Evolutionary conservation across 1,140 invertebrate species (phyloP), one percentile per base, ranked within the genome.

Genomic region (Bombus confusus): DNA sequence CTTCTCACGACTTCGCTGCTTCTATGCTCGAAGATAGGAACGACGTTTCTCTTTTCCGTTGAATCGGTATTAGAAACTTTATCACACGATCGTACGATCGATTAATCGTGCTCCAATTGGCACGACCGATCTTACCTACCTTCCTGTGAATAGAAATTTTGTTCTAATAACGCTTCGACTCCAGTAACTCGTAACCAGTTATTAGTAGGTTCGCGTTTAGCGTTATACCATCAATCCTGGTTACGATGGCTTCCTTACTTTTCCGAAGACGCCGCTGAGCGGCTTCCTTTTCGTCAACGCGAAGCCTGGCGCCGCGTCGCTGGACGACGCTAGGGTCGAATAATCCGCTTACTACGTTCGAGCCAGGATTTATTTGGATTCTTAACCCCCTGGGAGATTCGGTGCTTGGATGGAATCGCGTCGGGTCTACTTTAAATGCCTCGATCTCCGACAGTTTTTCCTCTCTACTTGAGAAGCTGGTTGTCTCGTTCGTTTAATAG

Each of bases 321-420:
- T 69, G 64, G 76, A 62, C 83, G 83, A 80, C 66, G 39, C 34
- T 31, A 59, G 76, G 76, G 28, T 62, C 37, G 68, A 85, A 85
- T 85, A 85, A 85, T 85, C 83, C 76, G 83, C 83, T 85, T 85
- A 85, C 57, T 31, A 31, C 39, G 41, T 80, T 85, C 77, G 68
- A 73, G 83, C 68, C 68, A 73, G 52, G 84, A 85, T 85, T 85
- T 81, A 80, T 85, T 85, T 75, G 78, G 84, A 85, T 81, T 85
- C 84, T 85, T 80, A 85, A 80, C 79, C 78, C 77, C 41, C 37
- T 22, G 34, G 34, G 47, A 68, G 43, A 41, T 59, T 13, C 43
- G 59, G 34, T 22, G 43, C 37, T 81, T 52, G 83, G 69, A 71
- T 81, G 28, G 59, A 81, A 81, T 85, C 84, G 62, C 57, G 69